Evolutionary conservation across 2,797 vertebrate species (phyloP).

Genomic region (Halcyon leucocephala): DNA sequence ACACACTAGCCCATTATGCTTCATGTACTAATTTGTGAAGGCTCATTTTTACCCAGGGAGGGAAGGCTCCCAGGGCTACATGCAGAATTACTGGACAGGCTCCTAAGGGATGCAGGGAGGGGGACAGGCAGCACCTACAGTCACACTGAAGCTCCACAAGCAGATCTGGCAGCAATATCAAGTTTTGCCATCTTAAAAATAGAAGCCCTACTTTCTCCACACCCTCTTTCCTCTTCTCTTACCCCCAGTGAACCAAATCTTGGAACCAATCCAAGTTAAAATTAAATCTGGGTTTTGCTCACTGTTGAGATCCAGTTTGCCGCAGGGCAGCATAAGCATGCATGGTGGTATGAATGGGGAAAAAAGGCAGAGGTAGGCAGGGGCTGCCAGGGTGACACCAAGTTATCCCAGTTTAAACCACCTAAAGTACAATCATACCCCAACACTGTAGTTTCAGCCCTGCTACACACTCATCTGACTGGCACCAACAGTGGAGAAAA

Average conservation of each 20-base stretch:
- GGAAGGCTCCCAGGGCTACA: neutral
- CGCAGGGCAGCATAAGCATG: neutral
- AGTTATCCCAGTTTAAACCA: neutral
- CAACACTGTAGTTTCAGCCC: neutral
- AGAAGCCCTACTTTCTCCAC: neutral
- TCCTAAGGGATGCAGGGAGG: neutral
- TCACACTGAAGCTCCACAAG: neutral
- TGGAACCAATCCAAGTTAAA: constrained; percentile 34
- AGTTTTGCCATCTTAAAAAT: neutral
- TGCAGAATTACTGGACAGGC: neutral
- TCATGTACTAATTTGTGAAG: constrained; percentile 37
- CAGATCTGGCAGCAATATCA: neutral
- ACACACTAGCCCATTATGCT: neutral
- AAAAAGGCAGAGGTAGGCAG: neutral
- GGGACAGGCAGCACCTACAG: neutral
- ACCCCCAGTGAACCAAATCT: neutral
- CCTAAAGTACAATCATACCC: neutral
- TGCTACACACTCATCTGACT: neutral
- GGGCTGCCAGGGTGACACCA: neutral
- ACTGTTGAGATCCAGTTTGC: neutral
- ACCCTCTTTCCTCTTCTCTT: neutral
- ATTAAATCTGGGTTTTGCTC: neutral
- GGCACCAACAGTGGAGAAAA: accelerated
- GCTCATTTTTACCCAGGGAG: neutral
- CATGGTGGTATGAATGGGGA: accelerated